Evolutionary conservation across 2,113 vertebrate species (phyloP), one percentile per base, ranked within the genome.

Genomic region (Neodontobutis hainanensis): DNA sequence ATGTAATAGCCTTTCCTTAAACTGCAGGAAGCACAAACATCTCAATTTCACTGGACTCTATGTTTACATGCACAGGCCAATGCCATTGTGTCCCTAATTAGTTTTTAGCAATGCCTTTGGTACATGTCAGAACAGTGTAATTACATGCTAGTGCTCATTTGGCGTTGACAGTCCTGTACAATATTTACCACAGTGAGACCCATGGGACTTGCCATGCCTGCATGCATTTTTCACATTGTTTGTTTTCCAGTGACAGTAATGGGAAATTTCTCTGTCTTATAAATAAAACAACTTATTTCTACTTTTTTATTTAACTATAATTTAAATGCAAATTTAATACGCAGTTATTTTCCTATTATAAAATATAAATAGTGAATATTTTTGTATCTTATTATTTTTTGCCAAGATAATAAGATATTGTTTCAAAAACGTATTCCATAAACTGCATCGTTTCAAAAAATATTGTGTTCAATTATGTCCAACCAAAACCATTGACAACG

Each of bases 41-140:
- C 40, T 68, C 5, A 53, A 65, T 70, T 70, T 50, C 44, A 59
- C 52, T 56, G 27, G 19, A 27, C 14, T 2, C 19, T 27, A 27
- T 27, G 55, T 74, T 61, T 65, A 68, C 57, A 77, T 58, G 47
- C 49, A 16, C 11, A 5, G 42, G 59, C 43, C 27, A 14, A n/a
- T 60, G 42, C 43, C 75, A 42, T 71, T 44, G n/a, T 53, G 64
- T 47, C 48, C 45, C 61, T 77, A 66, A 83, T 75, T 73, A 66
- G 35, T 51, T 68, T 49, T 68, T 49, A 70, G 55, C 58, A 27
- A 42, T 11, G 42, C 11, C 38, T 40, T 27, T 52, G 38, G 43
- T 50, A 62, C 65, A 69, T 43, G 59, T 53, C 71, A 53, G 5
- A 8, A 12, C 4, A 14, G 9, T 47, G 61, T 16, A 78, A 71